Conservation (phyloP, 2,113 vertebrate species). For the Andinoacara biseriatus region DNA sequence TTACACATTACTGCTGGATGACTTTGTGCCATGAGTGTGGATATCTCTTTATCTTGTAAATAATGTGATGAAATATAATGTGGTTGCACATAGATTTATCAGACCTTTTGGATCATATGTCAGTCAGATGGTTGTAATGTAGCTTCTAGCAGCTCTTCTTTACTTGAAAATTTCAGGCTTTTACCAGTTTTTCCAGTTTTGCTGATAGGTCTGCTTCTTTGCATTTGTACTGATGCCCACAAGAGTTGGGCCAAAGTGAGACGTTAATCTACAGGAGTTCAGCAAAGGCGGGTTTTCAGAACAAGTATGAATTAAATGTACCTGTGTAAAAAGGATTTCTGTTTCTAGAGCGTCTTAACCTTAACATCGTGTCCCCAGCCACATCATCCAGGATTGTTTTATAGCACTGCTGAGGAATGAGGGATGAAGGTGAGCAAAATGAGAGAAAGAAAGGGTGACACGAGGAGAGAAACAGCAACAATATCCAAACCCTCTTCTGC, state of each 20-base stretch:
- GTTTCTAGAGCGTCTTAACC: too few species aligned
- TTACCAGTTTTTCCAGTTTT: not conserved
- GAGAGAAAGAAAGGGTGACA: not conserved
- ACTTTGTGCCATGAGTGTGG: not conserved
- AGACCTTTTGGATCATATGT: too few species aligned
- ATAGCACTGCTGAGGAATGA: not conserved
- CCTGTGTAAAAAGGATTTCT: too few species aligned
- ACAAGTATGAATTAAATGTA: not conserved
- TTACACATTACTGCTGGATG: not conserved
- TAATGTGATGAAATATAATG: too few species aligned
- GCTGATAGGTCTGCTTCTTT: not conserved
- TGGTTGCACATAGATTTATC: too few species aligned
- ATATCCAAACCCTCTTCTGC: not conserved
- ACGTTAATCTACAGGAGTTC: not conserved
- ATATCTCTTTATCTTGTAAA: not conserved
- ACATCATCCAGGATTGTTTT: not conserved
- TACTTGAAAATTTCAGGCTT: not conserved
- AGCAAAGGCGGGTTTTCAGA: not conserved
- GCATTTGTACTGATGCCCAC: not conserved
- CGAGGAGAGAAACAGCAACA: not conserved
- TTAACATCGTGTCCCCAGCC: too few species aligned
- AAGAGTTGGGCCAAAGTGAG: not conserved
- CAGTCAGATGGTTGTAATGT: not conserved
- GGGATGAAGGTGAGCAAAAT: accelerated
- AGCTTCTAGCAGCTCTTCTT: not conserved